A percentile compares a stretch with the other conserved stretches of the same genome.
Evolutionary conservation across 2,888 invertebrate genomes (phyloP).

Genomic region (Aporophyla nigra): DNA sequence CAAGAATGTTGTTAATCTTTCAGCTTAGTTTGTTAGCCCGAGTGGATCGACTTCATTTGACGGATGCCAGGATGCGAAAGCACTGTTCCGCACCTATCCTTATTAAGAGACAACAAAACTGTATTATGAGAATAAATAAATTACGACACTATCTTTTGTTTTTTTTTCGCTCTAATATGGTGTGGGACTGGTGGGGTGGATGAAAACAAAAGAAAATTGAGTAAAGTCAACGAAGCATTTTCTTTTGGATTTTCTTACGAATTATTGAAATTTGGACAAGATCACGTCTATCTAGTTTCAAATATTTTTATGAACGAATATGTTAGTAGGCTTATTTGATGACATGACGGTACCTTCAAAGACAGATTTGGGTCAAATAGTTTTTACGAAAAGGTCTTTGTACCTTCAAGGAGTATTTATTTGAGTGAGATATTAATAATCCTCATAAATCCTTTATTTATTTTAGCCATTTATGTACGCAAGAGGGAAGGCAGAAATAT

Average conservation of each 20-base stretch:
- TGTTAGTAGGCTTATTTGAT: not conserved
- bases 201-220: no score
- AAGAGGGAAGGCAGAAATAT: no score
- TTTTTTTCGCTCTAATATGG: no score
- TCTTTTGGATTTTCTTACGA: no score
- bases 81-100: not conserved
- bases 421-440: not conserved
- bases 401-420: not conserved
- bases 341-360: not conserved
- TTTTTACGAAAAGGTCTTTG: not conserved
- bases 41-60: slow-evolving; percentile 31
- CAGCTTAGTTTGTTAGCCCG: slow-evolving; percentile 11
- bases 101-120: slow-evolving; percentile 9
- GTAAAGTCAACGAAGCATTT: no score
- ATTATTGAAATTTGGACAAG: no score
- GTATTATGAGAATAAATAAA: not conserved
- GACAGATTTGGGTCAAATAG: not conserved
- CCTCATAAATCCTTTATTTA: not conserved
- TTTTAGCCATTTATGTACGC: no score
- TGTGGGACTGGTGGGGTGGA: no score
- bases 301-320: not conserved
- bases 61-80: slow-evolving; percentile 42
- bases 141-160: not conserved
- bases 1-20: slow-evolving; percentile 39
- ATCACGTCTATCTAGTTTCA: not conserved